Base-by-base conservation (phyloP, 2,797 vertebrate genomes). In the Acanthurus leucopareius region DNA sequence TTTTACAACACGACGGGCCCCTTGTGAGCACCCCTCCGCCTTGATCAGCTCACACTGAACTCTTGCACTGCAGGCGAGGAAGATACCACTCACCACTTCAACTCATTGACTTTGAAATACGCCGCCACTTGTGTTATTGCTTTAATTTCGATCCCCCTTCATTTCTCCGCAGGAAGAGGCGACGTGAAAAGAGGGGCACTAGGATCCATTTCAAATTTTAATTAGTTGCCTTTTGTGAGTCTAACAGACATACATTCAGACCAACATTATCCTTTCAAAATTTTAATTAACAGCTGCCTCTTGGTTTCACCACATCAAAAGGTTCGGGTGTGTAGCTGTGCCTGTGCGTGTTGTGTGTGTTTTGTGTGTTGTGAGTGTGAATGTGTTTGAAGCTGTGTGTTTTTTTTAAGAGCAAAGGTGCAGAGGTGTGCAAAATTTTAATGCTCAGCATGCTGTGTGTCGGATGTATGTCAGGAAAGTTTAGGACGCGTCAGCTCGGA, bases 211-310 rank as follows among this genome's bases (percentile, higher is more conserved):
- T 95, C 90, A 88, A 88, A 87, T 94, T 94, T 94, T 94, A 95
- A 95, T 95, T 95, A 93, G 88, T 78, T 80, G 83, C 86, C 91
- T 94, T 95, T 95, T 92, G 92, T 92, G 84, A 84, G 82, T 89
- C 84, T 84, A 90, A 90, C 90, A 93, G 91, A 89, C 91, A 89
- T 91, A 92, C 87, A 91, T 94, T 94, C 92, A 92, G 89, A 82
- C 90, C 83, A 77, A 88, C 90, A 86, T 93, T 93, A 95, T 94
- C 91, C 93, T 93, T 92, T 95, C 93, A 94, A 73, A 90, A 89
- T 92, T 96, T 95, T 95, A 95, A 95, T 95, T 95, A 95, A 93
- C 92, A 91, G 91, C 89, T 79, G 89, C 91, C 85, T 92, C 91
- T 94, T 92, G 93, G 91, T 94, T 93, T 94, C 87, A 88, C 76